Percentiles rank a stretch among this genome's conserved stretches.
Evolutionary conservation across 2,888 invertebrate species (phyloP).

Genomic region (Parnassius apollo): DNA sequence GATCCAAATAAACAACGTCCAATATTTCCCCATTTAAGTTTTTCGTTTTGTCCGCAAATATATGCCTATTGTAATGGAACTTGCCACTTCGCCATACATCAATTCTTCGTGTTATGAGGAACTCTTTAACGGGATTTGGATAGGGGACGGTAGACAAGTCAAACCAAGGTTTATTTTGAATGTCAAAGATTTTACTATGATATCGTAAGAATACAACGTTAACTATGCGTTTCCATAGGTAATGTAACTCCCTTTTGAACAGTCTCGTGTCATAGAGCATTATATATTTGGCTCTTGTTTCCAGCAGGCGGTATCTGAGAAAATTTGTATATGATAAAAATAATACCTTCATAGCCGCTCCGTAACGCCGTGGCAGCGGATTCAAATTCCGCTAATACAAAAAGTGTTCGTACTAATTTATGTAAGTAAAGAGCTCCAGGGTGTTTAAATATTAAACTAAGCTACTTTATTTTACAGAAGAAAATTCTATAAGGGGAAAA

Average conservation of each 20-base stretch:
- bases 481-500: too few species aligned
- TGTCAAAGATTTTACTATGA: conserved; percentile 52
- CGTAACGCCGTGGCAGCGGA: too few species aligned
- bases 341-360: too few species aligned
- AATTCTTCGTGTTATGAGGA: conserved; percentile 82
- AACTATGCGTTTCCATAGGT: conserved; percentile 89
- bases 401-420: too few species aligned
- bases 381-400: too few species aligned
- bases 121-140: conserved; percentile 80
- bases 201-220: conserved; percentile 86
- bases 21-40: conserved; percentile 81
- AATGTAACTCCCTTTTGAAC: conserved; percentile 83
- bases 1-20: conserved; percentile 84
- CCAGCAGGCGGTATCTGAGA: conserved; percentile 83
- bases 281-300: conserved; percentile 86
- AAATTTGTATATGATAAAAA: not conserved
- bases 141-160: conserved; percentile 88
- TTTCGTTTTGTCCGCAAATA: conserved; percentile 82
- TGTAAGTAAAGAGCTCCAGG: too few species aligned
- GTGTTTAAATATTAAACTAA: too few species aligned
- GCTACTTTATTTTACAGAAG: too few species aligned
- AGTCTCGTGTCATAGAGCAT: conserved; percentile 86
- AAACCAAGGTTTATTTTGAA: conserved; percentile 80
- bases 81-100: conserved; percentile 85
- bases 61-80: conserved; percentile 74